Conservation (phyloP, 1,140 invertebrate species). For the Onthophagus taurus region DNA sequence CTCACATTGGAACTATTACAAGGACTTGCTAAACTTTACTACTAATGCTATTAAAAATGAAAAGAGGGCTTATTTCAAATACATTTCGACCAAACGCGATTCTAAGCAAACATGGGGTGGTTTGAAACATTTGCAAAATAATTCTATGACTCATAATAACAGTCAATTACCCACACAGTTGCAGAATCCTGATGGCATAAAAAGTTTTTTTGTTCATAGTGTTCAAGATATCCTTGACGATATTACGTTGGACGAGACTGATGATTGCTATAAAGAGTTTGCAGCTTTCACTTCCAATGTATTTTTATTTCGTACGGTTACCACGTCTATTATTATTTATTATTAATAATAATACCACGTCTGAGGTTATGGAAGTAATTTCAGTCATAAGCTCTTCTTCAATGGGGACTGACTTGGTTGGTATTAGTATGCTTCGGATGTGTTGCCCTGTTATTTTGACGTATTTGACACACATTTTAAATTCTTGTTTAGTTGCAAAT, state of each 20-base stretch:
- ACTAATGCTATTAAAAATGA: slow-evolving; percentile 2
- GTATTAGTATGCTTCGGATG: slow-evolving; percentile 4
- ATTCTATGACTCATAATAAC: background rate
- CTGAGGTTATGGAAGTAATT: background rate
- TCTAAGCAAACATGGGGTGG: background rate
- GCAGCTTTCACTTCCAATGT: too few species aligned
- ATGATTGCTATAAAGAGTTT: too few species aligned
- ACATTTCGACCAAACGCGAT: background rate
- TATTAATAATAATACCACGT: background rate
- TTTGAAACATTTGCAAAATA: background rate
- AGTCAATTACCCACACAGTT: background rate
- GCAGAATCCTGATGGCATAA: background rate
- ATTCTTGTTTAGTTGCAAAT: slow-evolving; percentile 2
- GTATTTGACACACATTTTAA: slow-evolving; percentile 8
- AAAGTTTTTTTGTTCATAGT: background rate
- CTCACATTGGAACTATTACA: slow-evolving; percentile 11
- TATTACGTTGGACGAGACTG: too few species aligned
- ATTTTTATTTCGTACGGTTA: too few species aligned
- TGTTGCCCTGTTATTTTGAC: slow-evolving; percentile 9
- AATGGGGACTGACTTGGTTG: background rate
- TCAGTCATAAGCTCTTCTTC: background rate
- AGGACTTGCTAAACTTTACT: slow-evolving; percentile 8
- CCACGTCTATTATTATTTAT: background rate
- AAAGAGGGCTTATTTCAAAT: slow-evolving; percentile 10
- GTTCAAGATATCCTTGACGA: background rate